Percentiles rank a stretch among this genome's conserved stretches.
These are phyloP conservation scores for Anarrhichthys ocellatus DNA, from an alignment of 2,113 vertebrate species.

Conservation along the genomic window DNA sequence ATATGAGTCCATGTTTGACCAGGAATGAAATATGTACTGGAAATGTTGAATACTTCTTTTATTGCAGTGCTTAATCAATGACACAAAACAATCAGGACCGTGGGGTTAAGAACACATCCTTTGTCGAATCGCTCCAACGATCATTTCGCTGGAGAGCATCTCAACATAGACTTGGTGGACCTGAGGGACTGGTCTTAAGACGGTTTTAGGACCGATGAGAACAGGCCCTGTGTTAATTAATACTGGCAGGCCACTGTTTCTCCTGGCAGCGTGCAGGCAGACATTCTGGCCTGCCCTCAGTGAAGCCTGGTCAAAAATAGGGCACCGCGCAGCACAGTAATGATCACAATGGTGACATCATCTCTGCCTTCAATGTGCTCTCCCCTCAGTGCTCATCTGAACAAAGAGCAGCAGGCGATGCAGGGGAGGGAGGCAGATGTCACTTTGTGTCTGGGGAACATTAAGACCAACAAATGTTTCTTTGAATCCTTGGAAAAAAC, in stretches of 20 bases:
- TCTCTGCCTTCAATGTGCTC: slow-evolving; percentile 74
- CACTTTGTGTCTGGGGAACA: slow-evolving; percentile 81
- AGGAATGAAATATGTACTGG: neutral
- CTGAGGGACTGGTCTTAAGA: slow-evolving; percentile 69
- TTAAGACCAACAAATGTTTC: slow-evolving; percentile 79
- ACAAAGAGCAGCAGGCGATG: slow-evolving; percentile 81
- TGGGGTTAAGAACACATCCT: slow-evolving; percentile 8
- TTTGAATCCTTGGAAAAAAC: slow-evolving; percentile 49
- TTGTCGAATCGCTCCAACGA: slow-evolving; percentile 3
- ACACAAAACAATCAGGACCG: slow-evolving; percentile 22
- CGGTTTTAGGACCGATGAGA: slow-evolving; percentile 64
- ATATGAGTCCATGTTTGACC: neutral
- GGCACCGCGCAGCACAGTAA: slow-evolving; percentile 76
- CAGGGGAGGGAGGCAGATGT: slow-evolving; percentile 79
- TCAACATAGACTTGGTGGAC: slow-evolving; percentile 49
- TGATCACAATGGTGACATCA: slow-evolving; percentile 83
- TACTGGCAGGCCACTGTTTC: slow-evolving; percentile 79
- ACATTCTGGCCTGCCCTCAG: slow-evolving; percentile 75
- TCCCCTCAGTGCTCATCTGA: slow-evolving; percentile 72
- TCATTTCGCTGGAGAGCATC: slow-evolving; percentile 40
- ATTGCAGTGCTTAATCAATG: neutral
- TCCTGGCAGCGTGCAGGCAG: slow-evolving; percentile 73
- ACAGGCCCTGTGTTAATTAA: slow-evolving; percentile 76
- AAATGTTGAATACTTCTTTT: neutral
- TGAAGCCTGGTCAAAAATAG: slow-evolving; percentile 83